phyloP scores from a whole-genome alignment of 1,140 invertebrate genomes.

The Nymphalis io region DNA sequence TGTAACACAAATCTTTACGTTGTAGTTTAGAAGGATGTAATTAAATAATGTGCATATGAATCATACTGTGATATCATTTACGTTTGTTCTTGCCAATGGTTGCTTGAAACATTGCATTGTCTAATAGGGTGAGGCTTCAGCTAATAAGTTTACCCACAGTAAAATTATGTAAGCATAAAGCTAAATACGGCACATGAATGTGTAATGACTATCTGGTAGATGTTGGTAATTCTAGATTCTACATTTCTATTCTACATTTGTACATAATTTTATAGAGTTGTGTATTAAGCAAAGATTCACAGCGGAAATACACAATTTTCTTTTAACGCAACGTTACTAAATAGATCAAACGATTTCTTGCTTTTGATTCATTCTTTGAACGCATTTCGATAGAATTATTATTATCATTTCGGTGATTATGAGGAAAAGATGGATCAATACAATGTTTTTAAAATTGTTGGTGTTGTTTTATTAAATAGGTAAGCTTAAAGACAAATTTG shows the following conservation, averaged over 20 bases:
- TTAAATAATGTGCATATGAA: neutral
- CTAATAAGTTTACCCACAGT: conserved; percentile 36
- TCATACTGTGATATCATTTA: neutral
- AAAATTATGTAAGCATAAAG: conserved; percentile 33
- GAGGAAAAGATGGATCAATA: no score
- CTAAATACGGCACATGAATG: conserved; percentile 25
- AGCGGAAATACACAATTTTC: conserved; percentile 12
- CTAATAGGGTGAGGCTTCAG: conserved; percentile 19
- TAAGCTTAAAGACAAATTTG: no score
- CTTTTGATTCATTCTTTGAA: conserved; percentile 7
- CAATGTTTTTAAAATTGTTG: no score
- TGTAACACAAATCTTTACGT: no score
- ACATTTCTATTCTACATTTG: conserved; percentile 7
- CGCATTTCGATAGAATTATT: neutral
- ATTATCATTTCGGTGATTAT: no score
- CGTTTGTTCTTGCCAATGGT: neutral
- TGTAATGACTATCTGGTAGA: conserved; percentile 36
- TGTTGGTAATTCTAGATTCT: conserved; percentile 15
- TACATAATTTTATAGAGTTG: conserved; percentile 21
- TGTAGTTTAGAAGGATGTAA: no score
- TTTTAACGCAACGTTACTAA: neutral
- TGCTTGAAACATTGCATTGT: neutral
- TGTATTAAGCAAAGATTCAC: conserved; percentile 19
- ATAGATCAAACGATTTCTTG: neutral
- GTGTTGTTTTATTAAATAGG: no score